Percentiles rank a stretch among this genome's conserved stretches.
These are phyloP conservation scores for Drosophila dives DNA, from an alignment of 2,888 invertebrate species.

Conservation along the genomic window DNA sequence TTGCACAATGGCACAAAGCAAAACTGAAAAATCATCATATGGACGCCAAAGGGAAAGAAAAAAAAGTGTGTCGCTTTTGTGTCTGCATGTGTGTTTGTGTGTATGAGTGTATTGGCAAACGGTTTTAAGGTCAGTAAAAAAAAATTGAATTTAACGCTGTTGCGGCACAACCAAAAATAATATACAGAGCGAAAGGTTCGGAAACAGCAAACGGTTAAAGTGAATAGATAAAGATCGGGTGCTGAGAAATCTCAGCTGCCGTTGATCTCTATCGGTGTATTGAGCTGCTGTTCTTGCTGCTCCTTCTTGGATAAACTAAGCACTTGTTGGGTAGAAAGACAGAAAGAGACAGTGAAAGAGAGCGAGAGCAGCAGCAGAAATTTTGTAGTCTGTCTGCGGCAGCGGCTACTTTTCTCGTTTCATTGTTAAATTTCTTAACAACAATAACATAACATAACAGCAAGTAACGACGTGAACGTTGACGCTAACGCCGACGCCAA, in stretches of 20 bases:
- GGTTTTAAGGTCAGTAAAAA: conserved; percentile 47
- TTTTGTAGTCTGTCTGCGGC: conserved; percentile 8
- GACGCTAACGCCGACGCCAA: conserved; percentile 44
- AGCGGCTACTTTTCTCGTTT: conserved; percentile 31
- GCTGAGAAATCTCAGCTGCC: conserved; percentile 32
- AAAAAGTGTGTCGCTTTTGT: conserved; percentile 1
- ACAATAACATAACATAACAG: conserved; percentile 44
- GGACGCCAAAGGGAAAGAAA: conserved; percentile 26
- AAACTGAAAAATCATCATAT: conserved; percentile 53
- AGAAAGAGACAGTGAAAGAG: not conserved
- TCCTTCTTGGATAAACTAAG: conserved; percentile 32
- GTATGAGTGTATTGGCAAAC: conserved; percentile 32
- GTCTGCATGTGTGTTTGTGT: not conserved
- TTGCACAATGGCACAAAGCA: conserved; percentile 43
- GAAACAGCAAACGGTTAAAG: conserved; percentile 35
- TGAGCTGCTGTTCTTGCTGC: conserved; percentile 11
- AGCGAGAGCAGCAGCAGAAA: not conserved
- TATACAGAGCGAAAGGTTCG: conserved; percentile 28
- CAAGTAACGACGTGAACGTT: conserved; percentile 14
- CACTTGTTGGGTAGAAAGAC: conserved; percentile 10
- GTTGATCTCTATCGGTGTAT: conserved; percentile 30
- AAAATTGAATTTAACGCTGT: conserved; percentile 16
- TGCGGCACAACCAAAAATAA: conserved; percentile 20
- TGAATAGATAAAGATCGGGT: conserved; percentile 24
- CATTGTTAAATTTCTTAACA: conserved; percentile 62